phyloP scores from a whole-genome alignment of 2,797 vertebrate genomes.

The Phoeniculus purpureus region DNA sequence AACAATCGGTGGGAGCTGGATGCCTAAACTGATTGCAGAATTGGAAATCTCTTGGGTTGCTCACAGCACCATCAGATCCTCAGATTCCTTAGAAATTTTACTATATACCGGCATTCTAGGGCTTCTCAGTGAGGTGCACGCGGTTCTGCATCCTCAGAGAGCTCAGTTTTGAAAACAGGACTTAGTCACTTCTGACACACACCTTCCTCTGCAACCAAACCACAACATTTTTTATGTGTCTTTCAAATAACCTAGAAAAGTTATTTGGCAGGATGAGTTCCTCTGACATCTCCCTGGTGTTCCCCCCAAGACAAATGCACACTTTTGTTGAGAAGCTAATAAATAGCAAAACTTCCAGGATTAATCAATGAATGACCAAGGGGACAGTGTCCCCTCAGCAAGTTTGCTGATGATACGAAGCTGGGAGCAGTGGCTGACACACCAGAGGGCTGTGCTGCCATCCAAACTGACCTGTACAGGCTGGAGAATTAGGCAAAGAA shows the following conservation, averaged over 20 bases:
- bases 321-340: not conserved
- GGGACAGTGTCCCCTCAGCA: no score
- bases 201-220: not conserved
- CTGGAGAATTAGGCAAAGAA: no score
- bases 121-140: not conserved
- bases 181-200: not conserved
- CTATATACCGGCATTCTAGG: not conserved
- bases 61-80: not conserved
- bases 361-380: not conserved
- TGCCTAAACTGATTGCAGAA: not conserved
- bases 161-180: not conserved
- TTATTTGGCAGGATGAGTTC: not conserved
- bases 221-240: not conserved
- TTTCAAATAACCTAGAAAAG: not conserved
- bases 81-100: not conserved
- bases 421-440: no score
- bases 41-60: not conserved
- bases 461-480: no score
- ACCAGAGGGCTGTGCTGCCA: no score
- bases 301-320: not conserved
- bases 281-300: not conserved
- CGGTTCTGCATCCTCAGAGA: not conserved
- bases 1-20: not conserved
- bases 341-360: not conserved
- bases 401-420: no score